These are phyloP conservation scores for Hedya salicella DNA, from an alignment of 2,888 invertebrate species.

Conservation along the genomic window DNA sequence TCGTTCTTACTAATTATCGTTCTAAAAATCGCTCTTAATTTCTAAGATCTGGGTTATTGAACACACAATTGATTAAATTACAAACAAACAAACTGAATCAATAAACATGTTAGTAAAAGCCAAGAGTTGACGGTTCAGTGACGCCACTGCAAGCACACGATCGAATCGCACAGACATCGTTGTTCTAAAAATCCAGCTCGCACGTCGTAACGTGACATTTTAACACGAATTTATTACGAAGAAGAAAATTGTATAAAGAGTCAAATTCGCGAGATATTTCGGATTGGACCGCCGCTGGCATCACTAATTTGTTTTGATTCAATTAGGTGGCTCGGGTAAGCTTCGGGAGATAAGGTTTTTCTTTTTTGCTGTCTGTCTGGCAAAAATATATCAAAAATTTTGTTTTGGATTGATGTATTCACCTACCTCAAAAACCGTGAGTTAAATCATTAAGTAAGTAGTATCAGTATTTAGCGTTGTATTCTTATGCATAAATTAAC, in stretches of 20 bases:
- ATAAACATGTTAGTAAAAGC: too few species aligned
- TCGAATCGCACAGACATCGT: too few species aligned
- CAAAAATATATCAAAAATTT: neutral
- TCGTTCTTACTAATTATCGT: too few species aligned
- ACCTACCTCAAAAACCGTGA: too few species aligned
- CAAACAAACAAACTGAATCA: too few species aligned
- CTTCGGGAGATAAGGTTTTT: conserved; percentile 8
- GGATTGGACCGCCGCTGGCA: conserved; percentile 8
- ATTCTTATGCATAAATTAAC: too few species aligned
- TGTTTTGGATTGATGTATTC: neutral
- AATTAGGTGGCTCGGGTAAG: conserved; percentile 20
- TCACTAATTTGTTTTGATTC: conserved; percentile 39
- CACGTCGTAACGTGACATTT: neutral
- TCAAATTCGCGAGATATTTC: neutral
- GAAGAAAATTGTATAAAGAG: neutral
- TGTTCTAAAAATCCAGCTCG: neutral
- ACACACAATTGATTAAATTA: too few species aligned
- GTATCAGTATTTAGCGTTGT: too few species aligned
- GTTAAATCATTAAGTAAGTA: too few species aligned
- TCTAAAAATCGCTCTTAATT: too few species aligned
- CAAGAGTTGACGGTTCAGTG: neutral
- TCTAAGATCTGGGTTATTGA: too few species aligned
- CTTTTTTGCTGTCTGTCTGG: conserved; percentile 2
- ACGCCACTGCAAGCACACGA: neutral
- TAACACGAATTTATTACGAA: neutral